These are phyloP conservation scores for Canis aureus DNA, from an alignment of 2,113 vertebrate genomes.

Conservation along the genomic window DNA sequence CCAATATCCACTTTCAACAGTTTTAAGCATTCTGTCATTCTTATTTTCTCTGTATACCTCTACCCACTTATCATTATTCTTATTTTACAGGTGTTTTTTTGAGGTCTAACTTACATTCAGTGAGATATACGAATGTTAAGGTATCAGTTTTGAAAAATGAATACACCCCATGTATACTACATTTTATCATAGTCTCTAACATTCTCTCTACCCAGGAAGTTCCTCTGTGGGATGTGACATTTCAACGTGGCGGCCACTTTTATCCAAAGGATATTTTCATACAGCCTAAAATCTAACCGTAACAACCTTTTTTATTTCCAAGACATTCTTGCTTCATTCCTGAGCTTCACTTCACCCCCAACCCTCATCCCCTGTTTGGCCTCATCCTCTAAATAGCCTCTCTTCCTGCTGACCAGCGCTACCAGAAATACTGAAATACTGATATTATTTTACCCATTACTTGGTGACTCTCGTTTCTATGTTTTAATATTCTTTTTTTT, in stretches of 20 bases:
- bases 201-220: slow-evolving; percentile 1
- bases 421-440: not conserved
- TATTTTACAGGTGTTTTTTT: not conserved
- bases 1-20: not conserved
- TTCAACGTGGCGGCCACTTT: not conserved
- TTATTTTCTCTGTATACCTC: not conserved
- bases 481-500: not conserved
- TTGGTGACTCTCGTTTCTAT: not conserved
- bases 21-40: not conserved
- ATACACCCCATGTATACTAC: not conserved
- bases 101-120: not conserved
- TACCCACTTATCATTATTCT: not conserved
- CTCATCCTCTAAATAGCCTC: not conserved
- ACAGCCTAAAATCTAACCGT: not conserved
- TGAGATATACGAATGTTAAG: not conserved
- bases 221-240: not conserved
- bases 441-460: not conserved
- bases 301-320: not conserved
- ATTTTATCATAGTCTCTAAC: not conserved
- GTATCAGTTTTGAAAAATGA: slow-evolving; percentile 32
- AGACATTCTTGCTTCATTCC: not conserved
- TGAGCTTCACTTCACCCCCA: not conserved
- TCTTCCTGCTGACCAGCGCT: not conserved
- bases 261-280: slow-evolving; percentile 1
- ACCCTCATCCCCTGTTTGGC: not conserved